Conservation (phyloP, 2,797 vertebrate genomes). For the Xenops minutus region DNA sequence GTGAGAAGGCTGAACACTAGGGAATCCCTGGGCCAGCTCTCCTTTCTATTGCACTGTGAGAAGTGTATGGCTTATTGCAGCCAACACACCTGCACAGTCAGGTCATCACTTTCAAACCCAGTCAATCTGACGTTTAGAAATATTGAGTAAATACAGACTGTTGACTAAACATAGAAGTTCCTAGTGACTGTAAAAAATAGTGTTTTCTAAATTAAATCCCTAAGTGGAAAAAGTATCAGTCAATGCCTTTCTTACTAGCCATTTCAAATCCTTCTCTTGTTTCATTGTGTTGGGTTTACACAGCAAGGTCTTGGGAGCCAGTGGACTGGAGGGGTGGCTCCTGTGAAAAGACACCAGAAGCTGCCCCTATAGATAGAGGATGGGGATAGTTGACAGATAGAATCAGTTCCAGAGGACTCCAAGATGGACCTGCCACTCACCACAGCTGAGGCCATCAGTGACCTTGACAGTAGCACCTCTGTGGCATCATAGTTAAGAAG, state of each 20-base stretch:
- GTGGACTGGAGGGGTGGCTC: not conserved
- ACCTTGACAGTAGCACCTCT: not conserved
- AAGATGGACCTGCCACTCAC: not conserved
- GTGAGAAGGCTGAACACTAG: not conserved
- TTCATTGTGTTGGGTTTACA: not conserved
- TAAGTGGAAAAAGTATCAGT: not conserved
- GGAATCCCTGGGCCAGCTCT: not conserved
- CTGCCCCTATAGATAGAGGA: not conserved
- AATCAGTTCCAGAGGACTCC: not conserved
- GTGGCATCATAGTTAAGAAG: not conserved
- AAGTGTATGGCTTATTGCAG: not conserved
- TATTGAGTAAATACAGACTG: not conserved
- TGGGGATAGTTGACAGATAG: not conserved
- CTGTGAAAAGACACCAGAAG: not conserved
- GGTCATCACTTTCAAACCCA: not conserved
- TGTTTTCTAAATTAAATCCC: not conserved
- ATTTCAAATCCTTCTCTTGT: not conserved
- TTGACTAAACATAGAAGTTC: not conserved
- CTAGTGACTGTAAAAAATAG: not conserved
- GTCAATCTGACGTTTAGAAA: not conserved
- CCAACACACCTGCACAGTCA: not conserved
- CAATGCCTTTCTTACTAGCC: not conserved
- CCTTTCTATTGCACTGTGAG: not conserved
- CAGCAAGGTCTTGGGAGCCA: not conserved
- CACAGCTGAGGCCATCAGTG: not conserved